These are phyloP conservation scores for Drosophila atripex DNA, from an alignment of 2,888 invertebrate species.

Conservation along the genomic window DNA sequence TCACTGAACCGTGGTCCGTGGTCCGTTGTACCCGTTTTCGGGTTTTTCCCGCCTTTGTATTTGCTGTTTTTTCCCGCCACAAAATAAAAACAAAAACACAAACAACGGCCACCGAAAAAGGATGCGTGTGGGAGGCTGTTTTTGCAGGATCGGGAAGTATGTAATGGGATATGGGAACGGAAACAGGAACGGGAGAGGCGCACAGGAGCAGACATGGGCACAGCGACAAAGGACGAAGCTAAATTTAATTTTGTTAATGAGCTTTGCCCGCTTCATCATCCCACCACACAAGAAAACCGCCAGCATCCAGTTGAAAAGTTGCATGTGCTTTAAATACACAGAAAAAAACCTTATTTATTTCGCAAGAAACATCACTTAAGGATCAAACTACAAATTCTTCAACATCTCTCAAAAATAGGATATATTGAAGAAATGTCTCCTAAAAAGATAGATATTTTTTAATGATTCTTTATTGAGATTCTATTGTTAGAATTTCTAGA, in stretches of 20 bases:
- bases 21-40: constrained; percentile 44
- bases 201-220: neutral
- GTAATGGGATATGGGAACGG: neutral
- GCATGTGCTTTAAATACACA: neutral
- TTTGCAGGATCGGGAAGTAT: neutral
- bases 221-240: constrained; percentile 40
- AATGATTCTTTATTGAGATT: no score
- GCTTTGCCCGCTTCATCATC: constrained; percentile 56
- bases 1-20: constrained; percentile 18
- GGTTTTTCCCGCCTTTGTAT: neutral
- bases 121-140: constrained; percentile 7
- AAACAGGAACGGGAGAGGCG: neutral
- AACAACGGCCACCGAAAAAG: constrained; percentile 9
- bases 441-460: no score
- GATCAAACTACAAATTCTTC: no score
- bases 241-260: constrained; percentile 76
- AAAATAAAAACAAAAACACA: constrained; percentile 3
- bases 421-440: no score
- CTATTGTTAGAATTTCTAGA: no score
- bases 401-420: no score
- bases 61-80: constrained; percentile 1
- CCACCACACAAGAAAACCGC: constrained; percentile 3
- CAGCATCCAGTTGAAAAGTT: constrained; percentile 5
- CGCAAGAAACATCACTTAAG: no score
- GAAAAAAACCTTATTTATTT: no score